Conservation (phyloP, 2,888 invertebrate species). For the Drosophila mercatorum region DNA sequence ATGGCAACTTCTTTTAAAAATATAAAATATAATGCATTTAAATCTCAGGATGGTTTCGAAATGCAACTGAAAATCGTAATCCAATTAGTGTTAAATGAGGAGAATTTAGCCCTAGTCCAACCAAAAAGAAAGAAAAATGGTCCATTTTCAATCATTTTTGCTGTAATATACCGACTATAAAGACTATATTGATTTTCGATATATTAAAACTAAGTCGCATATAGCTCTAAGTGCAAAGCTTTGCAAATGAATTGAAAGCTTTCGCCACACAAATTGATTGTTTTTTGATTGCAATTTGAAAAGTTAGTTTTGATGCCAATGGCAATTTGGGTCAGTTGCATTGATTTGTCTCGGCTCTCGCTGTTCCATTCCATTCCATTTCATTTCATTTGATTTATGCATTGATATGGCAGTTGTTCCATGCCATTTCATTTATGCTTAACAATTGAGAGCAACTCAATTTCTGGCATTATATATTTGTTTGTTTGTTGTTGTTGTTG, state of each 20-base stretch:
- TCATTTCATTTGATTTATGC: slow-evolving; percentile 18
- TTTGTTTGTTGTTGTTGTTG: slow-evolving; percentile 15
- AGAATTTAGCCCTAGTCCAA: no score
- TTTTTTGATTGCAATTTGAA: background rate
- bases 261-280: background rate
- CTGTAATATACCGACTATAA: no score
- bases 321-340: slow-evolving; percentile 1
- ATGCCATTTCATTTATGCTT: slow-evolving; percentile 24
- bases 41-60: no score
- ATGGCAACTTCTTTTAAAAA: no score
- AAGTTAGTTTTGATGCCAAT: background rate
- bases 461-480: slow-evolving; percentile 42
- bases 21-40: no score
- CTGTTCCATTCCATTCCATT: slow-evolving; percentile 3
- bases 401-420: slow-evolving; percentile 17
- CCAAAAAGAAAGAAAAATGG: no score
- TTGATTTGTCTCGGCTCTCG: background rate
- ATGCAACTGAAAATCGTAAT: no score
- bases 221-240: background rate
- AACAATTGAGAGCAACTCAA: slow-evolving; percentile 36
- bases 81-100: no score
- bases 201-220: background rate
- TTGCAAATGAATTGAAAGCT: no score
- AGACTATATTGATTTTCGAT: no score
- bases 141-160: no score